phyloP scores from a whole-genome alignment of 2,797 vertebrate genomes.

The Peromyscus aztecus region DNA sequence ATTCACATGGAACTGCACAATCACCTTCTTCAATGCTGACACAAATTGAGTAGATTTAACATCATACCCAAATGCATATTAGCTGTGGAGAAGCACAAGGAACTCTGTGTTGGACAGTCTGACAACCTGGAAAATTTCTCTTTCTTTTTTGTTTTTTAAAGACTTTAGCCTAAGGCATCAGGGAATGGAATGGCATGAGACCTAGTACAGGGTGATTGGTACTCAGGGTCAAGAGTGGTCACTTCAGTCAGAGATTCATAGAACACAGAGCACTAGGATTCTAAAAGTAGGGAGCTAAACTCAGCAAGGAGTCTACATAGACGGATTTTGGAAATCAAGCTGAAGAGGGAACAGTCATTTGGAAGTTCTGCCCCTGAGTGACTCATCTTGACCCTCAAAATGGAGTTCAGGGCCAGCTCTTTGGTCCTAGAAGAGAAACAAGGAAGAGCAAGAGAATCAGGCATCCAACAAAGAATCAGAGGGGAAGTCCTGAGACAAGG shows the following conservation, averaged over 20 bases:
- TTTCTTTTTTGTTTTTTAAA: not conserved
- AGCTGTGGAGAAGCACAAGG: not conserved
- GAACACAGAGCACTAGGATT: not conserved
- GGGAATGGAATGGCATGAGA: not conserved
- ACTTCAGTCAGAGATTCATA: not conserved
- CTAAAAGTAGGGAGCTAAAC: rapidly evolving
- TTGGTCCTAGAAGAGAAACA: not conserved
- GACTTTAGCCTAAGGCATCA: not conserved
- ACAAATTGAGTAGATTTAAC: slow-evolving; percentile 14
- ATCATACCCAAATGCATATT: not conserved
- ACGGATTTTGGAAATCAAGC: not conserved
- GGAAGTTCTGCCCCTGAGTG: not conserved
- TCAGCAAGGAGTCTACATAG: not conserved
- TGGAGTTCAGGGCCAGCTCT: not conserved
- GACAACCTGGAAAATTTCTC: not conserved
- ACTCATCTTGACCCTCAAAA: not conserved
- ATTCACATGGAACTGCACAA: not conserved
- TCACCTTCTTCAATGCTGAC: not conserved
- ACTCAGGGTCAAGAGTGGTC: not conserved
- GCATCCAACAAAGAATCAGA: not conserved
- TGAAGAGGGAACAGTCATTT: not conserved
- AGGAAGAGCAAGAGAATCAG: not conserved
- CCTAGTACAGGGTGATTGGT: not conserved
- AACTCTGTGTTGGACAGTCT: not conserved
- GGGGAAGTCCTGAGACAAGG: not conserved